phyloP scores from a whole-genome alignment of 2,888 invertebrate genomes.

The Bombyx huttoni region DNA sequence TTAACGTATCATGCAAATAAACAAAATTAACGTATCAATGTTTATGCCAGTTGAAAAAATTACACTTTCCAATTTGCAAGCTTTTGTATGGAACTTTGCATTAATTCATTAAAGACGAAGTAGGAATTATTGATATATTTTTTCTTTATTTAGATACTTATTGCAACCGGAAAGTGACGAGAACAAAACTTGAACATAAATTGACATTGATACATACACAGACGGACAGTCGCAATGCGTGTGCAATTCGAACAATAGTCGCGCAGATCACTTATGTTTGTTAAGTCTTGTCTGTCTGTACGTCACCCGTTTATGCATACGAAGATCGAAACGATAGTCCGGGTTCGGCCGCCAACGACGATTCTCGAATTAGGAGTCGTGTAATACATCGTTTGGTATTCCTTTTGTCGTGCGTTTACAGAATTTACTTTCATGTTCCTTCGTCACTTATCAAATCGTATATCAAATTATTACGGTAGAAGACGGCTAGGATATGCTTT shows the following conservation, averaged over 20 bases:
- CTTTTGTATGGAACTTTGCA: too few relatives aligned
- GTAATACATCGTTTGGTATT: not conserved
- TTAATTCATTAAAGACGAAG: too few relatives aligned
- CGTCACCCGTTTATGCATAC: constrained; percentile 50
- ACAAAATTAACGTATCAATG: constrained; percentile 41
- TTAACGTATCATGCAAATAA: constrained; percentile 45
- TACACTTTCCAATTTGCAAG: too few relatives aligned
- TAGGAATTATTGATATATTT: too few relatives aligned
- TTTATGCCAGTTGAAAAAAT: too few relatives aligned
- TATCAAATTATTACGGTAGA: not conserved
- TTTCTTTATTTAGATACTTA: too few relatives aligned
- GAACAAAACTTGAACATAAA: not conserved
- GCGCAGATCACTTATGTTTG: constrained; percentile 49
- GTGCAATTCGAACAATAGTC: constrained; percentile 43
- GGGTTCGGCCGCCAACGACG: constrained; percentile 47
- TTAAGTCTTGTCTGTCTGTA: constrained; percentile 47
- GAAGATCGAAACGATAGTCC: constrained; percentile 50
- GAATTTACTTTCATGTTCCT: not conserved
- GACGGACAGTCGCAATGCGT: constrained; percentile 19
- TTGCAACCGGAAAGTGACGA: too few relatives aligned
- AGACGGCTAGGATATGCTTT: not conserved
- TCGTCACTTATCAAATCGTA: not conserved
- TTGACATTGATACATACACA: not conserved
- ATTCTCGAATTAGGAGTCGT: constrained; percentile 21
- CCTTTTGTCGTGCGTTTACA: not conserved